Base-by-base conservation (phyloP, 1,140 invertebrate genomes). In the Papilio glaucus region DNA sequence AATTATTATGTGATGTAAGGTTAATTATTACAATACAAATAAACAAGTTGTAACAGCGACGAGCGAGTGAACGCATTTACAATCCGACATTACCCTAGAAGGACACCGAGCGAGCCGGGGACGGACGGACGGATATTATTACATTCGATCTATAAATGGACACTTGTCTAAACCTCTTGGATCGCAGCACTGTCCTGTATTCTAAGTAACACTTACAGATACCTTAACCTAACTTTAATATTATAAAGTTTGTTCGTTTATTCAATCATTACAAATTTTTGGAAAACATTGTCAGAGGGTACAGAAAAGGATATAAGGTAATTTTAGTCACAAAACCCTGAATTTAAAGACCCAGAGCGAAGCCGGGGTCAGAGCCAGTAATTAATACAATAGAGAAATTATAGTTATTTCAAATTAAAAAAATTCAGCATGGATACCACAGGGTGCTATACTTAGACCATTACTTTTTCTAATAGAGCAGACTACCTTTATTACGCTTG, bases 121-220 rank as follows among this genome's bases (percentile, higher is more conserved):
- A 63, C 61, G 15, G 13, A 42, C 8, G 8, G 39, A 24, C 8
- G 24, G 57, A 62, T 62, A 37, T 62, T 62, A 65, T 74, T 68
- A 74, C 73, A 71, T 21, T 26, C 42, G 29, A 42, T 41, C 61
- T 74, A 74, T 67, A 74, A 71, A 71, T 45, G 73, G 73, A 53
- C 41, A 71, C 73, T 41, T 38, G 69, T 60, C 73, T 71, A 71
- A 57, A 15, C 5, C 26, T 41, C 39, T 62, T 12, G 29, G 60
- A 62, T 62, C 60, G 60, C 29, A 62, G 24, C 24, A 33, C 57
- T 61, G 57, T 61, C 24, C 29, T 37, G 7, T 62, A 33, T 26
- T 62, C 12, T 13, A 53, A 62, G 13, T 62, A 62, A 62, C 29
- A 26, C 6, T 26, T 61, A 60, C 21, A 60, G 29, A 62, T 15